Percentiles rank a stretch among this genome's conserved stretches.
These are phyloP conservation scores for Cephalopachus bancanus DNA, from an alignment of 2,797 vertebrate species.

Conservation along the genomic window DNA sequence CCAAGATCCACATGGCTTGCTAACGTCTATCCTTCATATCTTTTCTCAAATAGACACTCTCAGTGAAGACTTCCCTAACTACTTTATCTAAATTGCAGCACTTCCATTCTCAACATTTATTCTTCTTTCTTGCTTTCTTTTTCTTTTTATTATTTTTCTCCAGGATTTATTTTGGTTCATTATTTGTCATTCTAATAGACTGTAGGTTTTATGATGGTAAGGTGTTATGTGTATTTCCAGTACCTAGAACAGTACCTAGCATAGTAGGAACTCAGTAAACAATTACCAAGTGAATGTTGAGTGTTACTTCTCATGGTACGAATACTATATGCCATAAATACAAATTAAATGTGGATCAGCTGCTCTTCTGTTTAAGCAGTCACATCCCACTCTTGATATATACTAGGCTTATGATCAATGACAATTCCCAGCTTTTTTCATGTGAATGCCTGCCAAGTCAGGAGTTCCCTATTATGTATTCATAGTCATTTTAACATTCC, in stretches of 20 bases:
- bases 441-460: constrained; percentile 26
- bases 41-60: constrained; percentile 18
- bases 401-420: neutral
- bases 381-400: neutral
- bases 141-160: neutral
- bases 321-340: neutral
- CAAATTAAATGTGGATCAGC: neutral
- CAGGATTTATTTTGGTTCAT: neutral
- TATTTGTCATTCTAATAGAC: neutral
- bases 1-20: neutral
- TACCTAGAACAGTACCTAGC: neutral
- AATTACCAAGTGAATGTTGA: neutral
- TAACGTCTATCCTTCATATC: neutral
- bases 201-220: neutral
- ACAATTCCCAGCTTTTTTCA: constrained; percentile 53
- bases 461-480: constrained; percentile 48
- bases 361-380: constrained; percentile 55
- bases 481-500: constrained; percentile 57
- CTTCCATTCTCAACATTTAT: neutral
- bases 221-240: neutral
- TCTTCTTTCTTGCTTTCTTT: neutral
- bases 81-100: neutral
- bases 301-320: constrained; percentile 15
- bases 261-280: neutral
- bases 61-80: neutral